Percentiles rank a stretch among this genome's conserved stretches.
Evolutionary conservation across 2,888 invertebrate species (phyloP).

Genomic region (Drosophila monieri): DNA sequence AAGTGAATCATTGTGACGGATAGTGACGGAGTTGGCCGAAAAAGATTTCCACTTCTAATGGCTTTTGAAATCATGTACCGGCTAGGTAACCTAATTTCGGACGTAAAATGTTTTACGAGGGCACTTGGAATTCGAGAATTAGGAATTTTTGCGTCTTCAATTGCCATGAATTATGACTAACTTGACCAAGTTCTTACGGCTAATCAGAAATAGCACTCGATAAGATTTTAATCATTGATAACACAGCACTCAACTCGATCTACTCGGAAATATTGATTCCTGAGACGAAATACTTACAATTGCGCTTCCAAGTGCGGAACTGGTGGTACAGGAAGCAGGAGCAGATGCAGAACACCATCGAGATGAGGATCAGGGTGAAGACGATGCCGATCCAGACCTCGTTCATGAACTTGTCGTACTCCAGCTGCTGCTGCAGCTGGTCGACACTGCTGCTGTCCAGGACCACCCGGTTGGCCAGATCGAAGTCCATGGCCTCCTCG

Average conservation of each 20-base stretch:
- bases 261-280: not conserved
- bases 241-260: not conserved
- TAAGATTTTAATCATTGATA: constrained; percentile 24
- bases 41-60: constrained; percentile 30
- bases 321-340: constrained; percentile 87
- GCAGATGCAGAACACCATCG: constrained; percentile 87
- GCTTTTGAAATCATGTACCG: not conserved
- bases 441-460: constrained; percentile 79
- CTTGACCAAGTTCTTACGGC: constrained; percentile 3
- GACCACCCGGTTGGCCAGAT: constrained; percentile 74
- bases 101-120: constrained; percentile 14
- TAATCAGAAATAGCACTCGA: constrained; percentile 25
- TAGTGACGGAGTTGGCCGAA: constrained; percentile 1
- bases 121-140: not conserved
- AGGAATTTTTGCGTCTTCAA: constrained; percentile 16
- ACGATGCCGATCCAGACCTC: constrained; percentile 88
- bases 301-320: constrained; percentile 87
- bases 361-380: constrained; percentile 86
- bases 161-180: constrained; percentile 4
- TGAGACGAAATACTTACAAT: constrained; percentile 85
- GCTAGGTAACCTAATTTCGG: constrained; percentile 12
- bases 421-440: constrained; percentile 82
- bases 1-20: constrained; percentile 17
- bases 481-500: constrained; percentile 65
- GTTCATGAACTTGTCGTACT: constrained; percentile 86